Base-by-base conservation (phyloP, 1,140 invertebrate species). In the Drosophila saltans region DNA sequence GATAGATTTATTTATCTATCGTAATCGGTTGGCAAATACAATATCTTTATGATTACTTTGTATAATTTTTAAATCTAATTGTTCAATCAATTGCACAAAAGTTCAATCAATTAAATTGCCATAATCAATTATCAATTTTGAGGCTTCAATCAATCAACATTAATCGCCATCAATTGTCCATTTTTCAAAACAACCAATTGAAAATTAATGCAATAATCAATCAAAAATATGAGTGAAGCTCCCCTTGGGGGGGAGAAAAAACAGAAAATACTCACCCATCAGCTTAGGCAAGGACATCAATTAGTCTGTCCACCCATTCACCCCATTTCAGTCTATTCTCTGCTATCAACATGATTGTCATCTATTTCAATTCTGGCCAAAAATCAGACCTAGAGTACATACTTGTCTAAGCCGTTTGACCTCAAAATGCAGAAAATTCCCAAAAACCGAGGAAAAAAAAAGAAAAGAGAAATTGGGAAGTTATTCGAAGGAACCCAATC, bases 171-270 rank as follows among this genome's bases (percentile, higher is more conserved):
- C 57, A 81, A 65, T 71, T 16, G 48, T 28, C 41, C 69, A 58
- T 58, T 36, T 70, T 62, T 11, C 69, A 72, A 71, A 64, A 52
- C 33, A 36, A 21, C n/a, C 75, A 86, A 86, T 86, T 82, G 69
- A 88, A 79, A 76, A 58, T 58, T 85, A 78, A 75, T 79, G 78
- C 45, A 71, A 67, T 64, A 77, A 85, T 85, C 82, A 85, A 85
- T 85, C 82, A 82, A 82, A 81, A 76, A 26, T 21, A 21, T 48
- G 3, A 21, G 7, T 1, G 16, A 21, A 4, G n/a, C n/a, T n/a
- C n/a, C n/a, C n/a, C n/a, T n/a, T n/a, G n/a, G 16, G 16, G 4
- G 16, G 43, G 16, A 6, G 21, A 21, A 21, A 7, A 45, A 45
- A 45, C 43, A 7, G n/a, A 48, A 52, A 26, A 24, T 9, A 7